Evolutionary conservation across 1,140 invertebrate genomes (phyloP).

Genomic region (Bombus sibiricus): DNA sequence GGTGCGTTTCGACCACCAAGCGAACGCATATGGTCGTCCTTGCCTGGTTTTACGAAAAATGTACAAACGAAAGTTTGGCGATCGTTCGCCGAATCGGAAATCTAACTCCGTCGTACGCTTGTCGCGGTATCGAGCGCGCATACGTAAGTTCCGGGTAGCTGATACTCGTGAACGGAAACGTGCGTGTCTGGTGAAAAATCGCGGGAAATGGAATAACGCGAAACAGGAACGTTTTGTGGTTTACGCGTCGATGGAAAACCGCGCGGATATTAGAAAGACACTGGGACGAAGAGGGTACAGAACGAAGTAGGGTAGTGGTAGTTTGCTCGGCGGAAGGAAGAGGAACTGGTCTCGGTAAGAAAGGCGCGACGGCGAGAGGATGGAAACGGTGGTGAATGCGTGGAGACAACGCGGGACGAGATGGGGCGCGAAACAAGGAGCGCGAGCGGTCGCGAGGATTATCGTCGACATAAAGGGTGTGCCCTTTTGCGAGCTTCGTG

Average conservation of each 20-base stretch:
- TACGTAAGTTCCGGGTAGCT: too few species aligned
- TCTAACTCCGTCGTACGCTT: too few species aligned
- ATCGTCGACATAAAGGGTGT: conserved; percentile 35
- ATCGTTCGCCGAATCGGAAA: too few species aligned
- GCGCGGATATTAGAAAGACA: background rate
- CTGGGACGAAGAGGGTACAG: background rate
- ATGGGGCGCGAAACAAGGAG: background rate
- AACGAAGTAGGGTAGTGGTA: background rate
- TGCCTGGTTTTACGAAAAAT: too few species aligned
- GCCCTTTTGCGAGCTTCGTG: conserved; percentile 7
- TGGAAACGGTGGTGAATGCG: background rate
- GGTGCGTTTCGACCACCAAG: too few species aligned
- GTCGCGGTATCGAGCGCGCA: too few species aligned
- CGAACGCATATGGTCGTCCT: too few species aligned
- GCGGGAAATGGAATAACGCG: background rate
- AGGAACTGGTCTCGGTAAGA: background rate
- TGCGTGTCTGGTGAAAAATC: too few species aligned
- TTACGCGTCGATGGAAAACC: background rate
- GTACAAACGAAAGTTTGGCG: too few species aligned
- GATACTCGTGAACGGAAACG: too few species aligned
- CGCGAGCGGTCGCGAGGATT: conserved; percentile 29
- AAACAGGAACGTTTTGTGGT: too few species aligned
- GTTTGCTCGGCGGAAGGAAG: conserved; percentile 5
- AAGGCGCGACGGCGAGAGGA: background rate
- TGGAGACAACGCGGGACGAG: conserved; percentile 16